Evolutionary conservation across 2,888 invertebrate species (phyloP).

Genomic region (Notodonta dromedarius): DNA sequence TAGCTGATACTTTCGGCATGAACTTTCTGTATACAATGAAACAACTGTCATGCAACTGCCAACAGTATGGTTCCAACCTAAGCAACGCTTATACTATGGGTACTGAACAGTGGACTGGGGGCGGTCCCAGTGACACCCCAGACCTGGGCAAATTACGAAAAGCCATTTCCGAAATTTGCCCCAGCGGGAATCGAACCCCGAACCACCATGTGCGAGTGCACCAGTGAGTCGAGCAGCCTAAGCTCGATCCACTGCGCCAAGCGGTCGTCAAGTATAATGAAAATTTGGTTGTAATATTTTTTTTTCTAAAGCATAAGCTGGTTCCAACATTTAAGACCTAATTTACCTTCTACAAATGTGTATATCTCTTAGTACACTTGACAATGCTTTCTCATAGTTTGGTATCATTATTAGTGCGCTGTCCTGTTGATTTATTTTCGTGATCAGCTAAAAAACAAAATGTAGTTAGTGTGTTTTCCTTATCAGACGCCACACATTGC

Average conservation of each 20-base stretch:
- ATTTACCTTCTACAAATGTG: conserved; percentile 90
- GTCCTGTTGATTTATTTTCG: conserved; percentile 91
- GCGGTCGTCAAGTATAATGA: conserved; percentile 44
- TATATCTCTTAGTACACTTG: conserved; percentile 92
- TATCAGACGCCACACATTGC: no score
- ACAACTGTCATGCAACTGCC: no score
- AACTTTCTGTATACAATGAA: conserved; percentile 95
- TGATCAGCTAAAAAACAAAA: conserved; percentile 87
- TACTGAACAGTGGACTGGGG: no score
- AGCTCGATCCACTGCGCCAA: no score
- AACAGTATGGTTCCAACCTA: neutral
- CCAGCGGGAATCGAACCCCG: no score
- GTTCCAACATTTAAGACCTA: neutral
- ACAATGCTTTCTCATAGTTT: conserved; percentile 92
- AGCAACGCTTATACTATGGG: no score
- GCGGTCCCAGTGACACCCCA: no score
- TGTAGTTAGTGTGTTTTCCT: no score
- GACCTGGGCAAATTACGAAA: no score
- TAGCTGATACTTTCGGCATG: conserved; percentile 95
- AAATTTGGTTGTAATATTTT: neutral
- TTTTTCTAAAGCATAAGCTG: neutral
- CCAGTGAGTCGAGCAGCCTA: no score
- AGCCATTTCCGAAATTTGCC: no score
- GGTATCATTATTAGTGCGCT: conserved; percentile 89
- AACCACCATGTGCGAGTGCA: no score